Percentiles rank a stretch among this genome's conserved stretches.
Evolutionary conservation across 2,888 invertebrate genomes (phyloP).

Genomic region (Conus canariensis): DNA sequence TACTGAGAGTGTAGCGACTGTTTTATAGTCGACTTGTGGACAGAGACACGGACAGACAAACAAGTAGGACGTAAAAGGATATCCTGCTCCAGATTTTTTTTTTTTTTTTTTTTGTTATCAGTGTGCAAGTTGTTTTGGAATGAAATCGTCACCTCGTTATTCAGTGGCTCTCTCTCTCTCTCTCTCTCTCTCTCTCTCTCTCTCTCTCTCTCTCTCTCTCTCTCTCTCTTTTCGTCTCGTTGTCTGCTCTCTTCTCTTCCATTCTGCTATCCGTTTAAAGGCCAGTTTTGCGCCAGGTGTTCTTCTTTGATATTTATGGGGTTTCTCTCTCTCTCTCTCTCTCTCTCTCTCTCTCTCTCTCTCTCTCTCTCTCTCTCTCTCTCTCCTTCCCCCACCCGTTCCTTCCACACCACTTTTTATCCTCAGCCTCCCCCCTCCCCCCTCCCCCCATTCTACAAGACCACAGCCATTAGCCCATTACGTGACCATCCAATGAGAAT

Average conservation of each 20-base stretch:
- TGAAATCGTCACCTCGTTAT: too few relatives aligned
- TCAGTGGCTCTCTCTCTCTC: background rate
- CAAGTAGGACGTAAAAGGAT: too few relatives aligned
- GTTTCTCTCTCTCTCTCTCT: background rate
- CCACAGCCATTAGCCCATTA: conserved; percentile 33
- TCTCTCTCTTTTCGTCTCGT: background rate
- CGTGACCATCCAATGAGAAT: conserved; percentile 30
- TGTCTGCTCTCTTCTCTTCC: too few relatives aligned
- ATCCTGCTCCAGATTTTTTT: too few relatives aligned
- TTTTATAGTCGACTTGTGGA: too few relatives aligned
- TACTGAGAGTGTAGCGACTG: too few relatives aligned
- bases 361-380: conserved; percentile 37
- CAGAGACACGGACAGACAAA: too few relatives aligned
- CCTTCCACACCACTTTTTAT: background rate
- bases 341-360: conserved; percentile 40
- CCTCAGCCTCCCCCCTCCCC: background rate
- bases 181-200: background rate
- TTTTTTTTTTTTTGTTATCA: too few relatives aligned
- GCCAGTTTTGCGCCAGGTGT: too few relatives aligned
- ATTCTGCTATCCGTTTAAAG: too few relatives aligned
- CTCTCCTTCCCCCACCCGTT: background rate
- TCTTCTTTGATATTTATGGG: too few relatives aligned
- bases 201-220: conserved; percentile 1
- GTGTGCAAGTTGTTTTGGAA: too few relatives aligned
- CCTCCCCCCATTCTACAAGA: background rate